Conservation (phyloP, 2,888 invertebrate species). For the Chaetogeoica ovagalla region DNA sequence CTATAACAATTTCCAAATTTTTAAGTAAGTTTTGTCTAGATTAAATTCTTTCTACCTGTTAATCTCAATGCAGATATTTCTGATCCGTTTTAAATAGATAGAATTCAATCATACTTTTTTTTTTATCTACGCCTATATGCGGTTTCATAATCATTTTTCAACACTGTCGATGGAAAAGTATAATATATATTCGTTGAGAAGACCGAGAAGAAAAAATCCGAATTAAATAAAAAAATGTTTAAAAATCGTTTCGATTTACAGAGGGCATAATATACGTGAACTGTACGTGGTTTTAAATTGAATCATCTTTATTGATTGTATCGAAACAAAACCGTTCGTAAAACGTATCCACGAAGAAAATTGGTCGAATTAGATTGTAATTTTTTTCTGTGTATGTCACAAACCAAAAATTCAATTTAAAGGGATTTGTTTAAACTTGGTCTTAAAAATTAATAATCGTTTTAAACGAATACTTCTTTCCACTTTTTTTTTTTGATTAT, state of each 20-base stretch:
- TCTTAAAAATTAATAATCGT: not conserved
- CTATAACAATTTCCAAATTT: no score
- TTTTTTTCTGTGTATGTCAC: not conserved
- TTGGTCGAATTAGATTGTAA: not conserved
- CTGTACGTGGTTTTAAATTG: not conserved
- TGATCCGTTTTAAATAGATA: no score
- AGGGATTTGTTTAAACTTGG: not conserved
- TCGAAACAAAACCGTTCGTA: constrained; percentile 3
- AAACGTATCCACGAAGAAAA: not conserved
- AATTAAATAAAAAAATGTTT: no score
- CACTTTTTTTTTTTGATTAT: not conserved
- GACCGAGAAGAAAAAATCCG: no score
- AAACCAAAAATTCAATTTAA: constrained; percentile 13
- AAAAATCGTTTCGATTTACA: not conserved
- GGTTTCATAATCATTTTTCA: no score
- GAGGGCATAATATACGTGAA: not conserved
- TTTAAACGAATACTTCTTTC: not conserved
- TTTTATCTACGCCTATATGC: no score
- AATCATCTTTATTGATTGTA: not conserved
- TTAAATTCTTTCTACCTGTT: no score
- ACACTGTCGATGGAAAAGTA: no score
- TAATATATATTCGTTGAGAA: no score
- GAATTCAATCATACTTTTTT: no score
- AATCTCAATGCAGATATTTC: no score
- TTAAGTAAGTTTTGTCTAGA: no score